Evolutionary conservation across 2,113 vertebrate species (phyloP), one percentile per base, ranked within the genome.

Genomic region (Melanerpes formicivorus): DNA sequence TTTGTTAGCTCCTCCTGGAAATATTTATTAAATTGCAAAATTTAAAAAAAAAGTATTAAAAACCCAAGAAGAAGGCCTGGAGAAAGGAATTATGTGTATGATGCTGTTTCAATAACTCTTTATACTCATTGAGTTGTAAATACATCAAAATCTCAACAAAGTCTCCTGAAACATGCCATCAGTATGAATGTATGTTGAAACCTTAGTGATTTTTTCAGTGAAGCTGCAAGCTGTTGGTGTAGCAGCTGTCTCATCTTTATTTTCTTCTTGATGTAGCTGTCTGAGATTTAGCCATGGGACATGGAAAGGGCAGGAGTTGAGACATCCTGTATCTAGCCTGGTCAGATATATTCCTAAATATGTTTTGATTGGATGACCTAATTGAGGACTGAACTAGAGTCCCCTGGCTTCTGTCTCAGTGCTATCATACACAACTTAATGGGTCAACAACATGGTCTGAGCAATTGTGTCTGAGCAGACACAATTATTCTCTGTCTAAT

Each of bases 401-500:
- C 59, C 80, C 37, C 72, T 92, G 91, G 84, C 91, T 92, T 96
- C 73, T 95, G 70, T 94, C 69, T 95, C 46, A 8, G 2, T 87
- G 32, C 50, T 84, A 55, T 85, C 79, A 60, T 85, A 93, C 87
- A 89, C 91, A 89, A 85, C 58, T 81, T 88, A 84, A 88, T 82
- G 77, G 91, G 91, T 95, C 89, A 95, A 81, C 74, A 95, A 16
- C 69, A 63, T 42, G 54, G 72, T 90, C 93, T 90, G 90, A 95
- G 40, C 40, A 40, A 89, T 78, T 91, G 60, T 90, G 70, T 95
- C 58, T 25, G 48, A 65, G 70, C 22, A 95, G 87, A 94, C 21
- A 40, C 71, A 60, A 80, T 94, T 95, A 94, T 95, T 95, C 84
- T 88, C 77, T 94, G 94, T 94, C 95, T 93, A 88, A 88, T 93